These are phyloP conservation scores for Sylvia borin DNA, from an alignment of 2,797 vertebrate species.

Conservation along the genomic window DNA sequence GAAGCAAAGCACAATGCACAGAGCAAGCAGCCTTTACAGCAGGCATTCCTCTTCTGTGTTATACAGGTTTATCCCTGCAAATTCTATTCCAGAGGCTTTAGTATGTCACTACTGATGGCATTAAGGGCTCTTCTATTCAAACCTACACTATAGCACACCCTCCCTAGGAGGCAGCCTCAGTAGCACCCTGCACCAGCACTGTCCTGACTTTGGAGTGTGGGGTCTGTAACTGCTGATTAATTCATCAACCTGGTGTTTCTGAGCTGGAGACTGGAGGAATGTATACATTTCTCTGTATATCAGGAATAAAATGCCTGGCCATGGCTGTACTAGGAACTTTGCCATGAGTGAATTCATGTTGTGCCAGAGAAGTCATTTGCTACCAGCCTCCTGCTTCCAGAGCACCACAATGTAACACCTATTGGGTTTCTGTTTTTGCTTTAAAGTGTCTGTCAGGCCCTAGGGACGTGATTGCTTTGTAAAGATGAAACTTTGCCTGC, in stretches of 20 bases:
- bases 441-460: constrained; percentile 11
- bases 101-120: background rate
- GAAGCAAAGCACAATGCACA: background rate
- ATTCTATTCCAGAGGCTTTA: background rate
- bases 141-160: background rate
- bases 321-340: background rate
- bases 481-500: background rate
- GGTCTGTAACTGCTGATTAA: background rate
- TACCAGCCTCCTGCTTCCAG: background rate
- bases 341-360: background rate
- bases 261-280: background rate
- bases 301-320: background rate
- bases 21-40: background rate
- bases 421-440: background rate
- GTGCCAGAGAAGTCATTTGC: background rate
- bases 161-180: background rate
- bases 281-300: background rate
- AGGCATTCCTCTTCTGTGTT: background rate
- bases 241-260: background rate
- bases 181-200: background rate
- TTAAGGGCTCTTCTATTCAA: background rate
- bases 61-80: background rate
- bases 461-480: background rate
- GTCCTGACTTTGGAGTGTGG: background rate
- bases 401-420: background rate